phyloP scores from a whole-genome alignment of 2,888 invertebrate genomes.

The Podabrus alpinus region DNA sequence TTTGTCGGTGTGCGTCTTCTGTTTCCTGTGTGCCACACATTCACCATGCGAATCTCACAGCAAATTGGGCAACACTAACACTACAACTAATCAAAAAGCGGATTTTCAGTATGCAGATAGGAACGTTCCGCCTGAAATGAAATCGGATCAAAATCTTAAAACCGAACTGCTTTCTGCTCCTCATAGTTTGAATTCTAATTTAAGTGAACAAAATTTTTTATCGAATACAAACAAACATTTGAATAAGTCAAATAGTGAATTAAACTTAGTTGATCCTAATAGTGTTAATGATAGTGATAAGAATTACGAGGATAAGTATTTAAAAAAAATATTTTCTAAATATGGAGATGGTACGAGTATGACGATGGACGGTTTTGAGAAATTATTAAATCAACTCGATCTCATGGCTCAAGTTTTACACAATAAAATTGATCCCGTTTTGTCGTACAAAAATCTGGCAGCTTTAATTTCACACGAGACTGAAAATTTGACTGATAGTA shows the following conservation, averaged over 20 bases:
- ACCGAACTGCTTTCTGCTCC: neutral
- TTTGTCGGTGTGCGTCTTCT: constrained; percentile 82
- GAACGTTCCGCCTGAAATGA: constrained; percentile 5
- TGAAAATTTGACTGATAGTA: constrained; percentile 28
- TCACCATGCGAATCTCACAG: constrained; percentile 75
- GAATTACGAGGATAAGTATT: constrained; percentile 62
- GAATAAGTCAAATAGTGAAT: neutral
- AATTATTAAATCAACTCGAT: constrained; percentile 60
- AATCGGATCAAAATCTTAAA: constrained; percentile 1
- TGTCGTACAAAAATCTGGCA: constrained; percentile 20
- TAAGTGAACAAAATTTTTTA: neutral
- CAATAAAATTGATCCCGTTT: constrained; percentile 8
- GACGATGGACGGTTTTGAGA: constrained; percentile 72
- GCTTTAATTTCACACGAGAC: constrained; percentile 27
- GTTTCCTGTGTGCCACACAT: constrained; percentile 78
- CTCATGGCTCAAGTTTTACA: constrained; percentile 15
- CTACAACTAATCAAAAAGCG: constrained; percentile 28
- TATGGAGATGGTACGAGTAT: constrained; percentile 68
- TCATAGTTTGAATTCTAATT: neutral
- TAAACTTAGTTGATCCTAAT: constrained; percentile 20
- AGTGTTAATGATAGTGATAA: constrained; percentile 31
- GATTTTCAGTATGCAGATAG: constrained; percentile 14
- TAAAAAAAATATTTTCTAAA: constrained; percentile 68
- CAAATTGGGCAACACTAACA: constrained; percentile 37
- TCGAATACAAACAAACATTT: neutral